phyloP scores from a whole-genome alignment of 2,888 invertebrate genomes.

The Hydriomena furcata region DNA sequence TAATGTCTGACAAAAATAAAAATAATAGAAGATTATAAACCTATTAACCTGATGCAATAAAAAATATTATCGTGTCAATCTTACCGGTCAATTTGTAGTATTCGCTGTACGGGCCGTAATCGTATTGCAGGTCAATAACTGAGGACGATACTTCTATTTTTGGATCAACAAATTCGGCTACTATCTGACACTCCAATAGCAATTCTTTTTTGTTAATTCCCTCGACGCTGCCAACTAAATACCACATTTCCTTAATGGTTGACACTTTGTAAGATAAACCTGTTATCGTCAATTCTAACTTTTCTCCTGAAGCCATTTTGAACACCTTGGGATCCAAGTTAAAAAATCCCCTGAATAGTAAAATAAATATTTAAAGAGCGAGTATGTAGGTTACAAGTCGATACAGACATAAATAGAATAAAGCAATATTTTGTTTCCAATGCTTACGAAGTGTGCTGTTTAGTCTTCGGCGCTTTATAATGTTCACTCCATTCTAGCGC shows the following conservation, averaged over 20 bases:
- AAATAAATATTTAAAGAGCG: conserved; percentile 13
- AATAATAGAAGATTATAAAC: background rate
- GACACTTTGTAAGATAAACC: conserved; percentile 65
- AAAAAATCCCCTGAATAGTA: conserved; percentile 67
- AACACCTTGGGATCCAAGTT: conserved; percentile 70
- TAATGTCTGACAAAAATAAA: conserved; percentile 67
- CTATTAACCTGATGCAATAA: background rate
- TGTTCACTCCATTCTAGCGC: conserved; percentile 79
- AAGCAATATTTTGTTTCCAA: background rate
- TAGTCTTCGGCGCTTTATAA: conserved; percentile 70
- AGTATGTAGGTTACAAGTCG: no score
- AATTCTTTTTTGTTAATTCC: conserved; percentile 80
- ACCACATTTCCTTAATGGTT: conserved; percentile 81
- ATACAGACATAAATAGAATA: background rate
- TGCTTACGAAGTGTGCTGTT: conserved; percentile 57
- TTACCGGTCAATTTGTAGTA: conserved; percentile 74
- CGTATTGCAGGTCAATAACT: conserved; percentile 75
- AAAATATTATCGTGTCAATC: background rate
- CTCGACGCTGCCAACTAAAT: conserved; percentile 81
- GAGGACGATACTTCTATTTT: conserved; percentile 76
- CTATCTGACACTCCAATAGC: conserved; percentile 74
- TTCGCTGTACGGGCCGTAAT: conserved; percentile 72
- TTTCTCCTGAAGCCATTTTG: conserved; percentile 74
- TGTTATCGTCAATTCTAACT: conserved; percentile 62
- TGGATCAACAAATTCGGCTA: conserved; percentile 84